Conservation (phyloP, 2,113 vertebrate species). For the Crocuta crocuta region DNA sequence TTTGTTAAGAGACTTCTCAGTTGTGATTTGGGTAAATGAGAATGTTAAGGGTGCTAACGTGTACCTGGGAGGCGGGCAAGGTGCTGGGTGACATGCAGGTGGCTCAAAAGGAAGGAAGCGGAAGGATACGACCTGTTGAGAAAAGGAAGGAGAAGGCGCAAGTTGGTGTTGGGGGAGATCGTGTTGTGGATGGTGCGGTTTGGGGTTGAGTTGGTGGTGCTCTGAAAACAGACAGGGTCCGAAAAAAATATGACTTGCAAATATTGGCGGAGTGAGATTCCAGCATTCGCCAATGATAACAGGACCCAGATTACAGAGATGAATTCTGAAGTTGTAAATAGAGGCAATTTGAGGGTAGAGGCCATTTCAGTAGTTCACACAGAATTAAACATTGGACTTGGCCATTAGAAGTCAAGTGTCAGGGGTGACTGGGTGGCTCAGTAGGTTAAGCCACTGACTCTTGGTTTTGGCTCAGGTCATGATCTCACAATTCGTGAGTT, state of each 20-base stretch:
- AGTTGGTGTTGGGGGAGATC: neutral
- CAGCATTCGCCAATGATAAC: neutral
- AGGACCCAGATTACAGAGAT: neutral
- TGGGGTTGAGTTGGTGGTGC: neutral
- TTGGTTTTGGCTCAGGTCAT: too few relatives aligned
- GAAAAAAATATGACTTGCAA: neutral
- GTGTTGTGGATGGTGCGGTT: fast-evolving
- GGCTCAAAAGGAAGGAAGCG: neutral
- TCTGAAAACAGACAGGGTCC: neutral
- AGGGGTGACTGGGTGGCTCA: too few relatives aligned
- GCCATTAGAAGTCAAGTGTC: neutral
- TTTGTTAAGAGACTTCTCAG: neutral
- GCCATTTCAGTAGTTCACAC: neutral
- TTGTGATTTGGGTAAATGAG: neutral
- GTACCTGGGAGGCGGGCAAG: neutral
- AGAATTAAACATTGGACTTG: neutral
- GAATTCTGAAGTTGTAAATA: neutral
- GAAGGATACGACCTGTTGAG: too few relatives aligned
- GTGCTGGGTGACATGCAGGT: fast-evolving
- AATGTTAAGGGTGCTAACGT: neutral
- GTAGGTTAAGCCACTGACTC: too few relatives aligned
- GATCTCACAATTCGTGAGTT: too few relatives aligned
- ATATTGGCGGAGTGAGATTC: too few relatives aligned
- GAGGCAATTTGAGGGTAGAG: neutral
- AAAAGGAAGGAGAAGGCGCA: neutral